Evolutionary conservation across 2,888 invertebrate genomes (phyloP).

Genomic region (Pseudoips prasinana): DNA sequence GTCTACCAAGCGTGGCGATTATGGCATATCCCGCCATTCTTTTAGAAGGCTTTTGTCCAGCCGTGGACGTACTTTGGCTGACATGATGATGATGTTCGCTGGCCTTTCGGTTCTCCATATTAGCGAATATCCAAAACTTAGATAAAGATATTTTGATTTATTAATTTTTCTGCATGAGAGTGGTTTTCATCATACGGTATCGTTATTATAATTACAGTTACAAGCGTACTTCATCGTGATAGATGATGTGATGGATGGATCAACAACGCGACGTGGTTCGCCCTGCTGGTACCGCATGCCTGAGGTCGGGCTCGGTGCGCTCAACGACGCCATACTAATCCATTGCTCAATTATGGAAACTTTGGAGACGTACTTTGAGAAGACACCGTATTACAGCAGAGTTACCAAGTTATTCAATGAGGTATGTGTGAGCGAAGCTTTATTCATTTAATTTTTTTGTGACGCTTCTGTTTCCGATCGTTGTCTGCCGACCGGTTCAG

Average conservation of each 20-base stretch:
- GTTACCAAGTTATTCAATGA: conserved; percentile 91
- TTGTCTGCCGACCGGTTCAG: too few relatives aligned
- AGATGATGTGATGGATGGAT: conserved; percentile 96
- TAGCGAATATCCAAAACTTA: too few relatives aligned
- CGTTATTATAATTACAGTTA: conserved; percentile 84
- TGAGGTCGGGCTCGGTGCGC: conserved; percentile 86
- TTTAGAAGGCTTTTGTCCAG: too few relatives aligned
- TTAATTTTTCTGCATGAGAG: too few relatives aligned
- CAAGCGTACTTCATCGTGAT: conserved; percentile 92
- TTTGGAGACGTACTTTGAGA: conserved; percentile 86
- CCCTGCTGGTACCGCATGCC: conserved; percentile 94
- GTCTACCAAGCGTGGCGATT: too few relatives aligned
- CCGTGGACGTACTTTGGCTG: too few relatives aligned
- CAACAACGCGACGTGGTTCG: conserved; percentile 91
- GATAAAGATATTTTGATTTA: too few relatives aligned
- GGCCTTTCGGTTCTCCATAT: too few relatives aligned
- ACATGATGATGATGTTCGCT: too few relatives aligned
- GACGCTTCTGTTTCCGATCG: too few relatives aligned
- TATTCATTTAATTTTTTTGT: conserved; percentile 11
- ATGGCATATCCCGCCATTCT: too few relatives aligned
- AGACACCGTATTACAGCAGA: conserved; percentile 86
- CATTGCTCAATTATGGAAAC: conserved; percentile 88
- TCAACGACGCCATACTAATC: conserved; percentile 93
- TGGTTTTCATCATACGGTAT: too few relatives aligned
- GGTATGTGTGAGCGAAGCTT: conserved; percentile 73